Evolutionary conservation across 2,113 vertebrate species (phyloP).

Genomic region (Corydoras sp.): DNA sequence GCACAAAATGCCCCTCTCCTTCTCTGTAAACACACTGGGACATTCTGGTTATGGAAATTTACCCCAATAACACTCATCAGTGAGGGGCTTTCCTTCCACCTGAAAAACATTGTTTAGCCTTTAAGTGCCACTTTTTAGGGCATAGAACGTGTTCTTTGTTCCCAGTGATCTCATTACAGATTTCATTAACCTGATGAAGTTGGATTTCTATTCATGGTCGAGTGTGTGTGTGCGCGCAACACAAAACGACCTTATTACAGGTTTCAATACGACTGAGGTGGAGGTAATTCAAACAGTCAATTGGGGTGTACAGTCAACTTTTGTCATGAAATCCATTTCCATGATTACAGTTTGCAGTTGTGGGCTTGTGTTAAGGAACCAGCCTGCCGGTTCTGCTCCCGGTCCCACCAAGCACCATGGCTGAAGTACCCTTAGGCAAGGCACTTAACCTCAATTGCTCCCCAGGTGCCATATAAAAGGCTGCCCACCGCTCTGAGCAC

Average conservation of each 20-base stretch:
- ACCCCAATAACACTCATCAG: neutral
- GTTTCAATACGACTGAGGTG: neutral
- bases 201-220: neutral
- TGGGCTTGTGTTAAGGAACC: too few species aligned
- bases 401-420: too few species aligned
- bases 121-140: neutral
- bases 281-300: neutral
- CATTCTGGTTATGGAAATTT: neutral
- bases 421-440: too few species aligned
- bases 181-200: constrained; percentile 3
- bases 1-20: too few species aligned
- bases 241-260: neutral
- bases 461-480: too few species aligned
- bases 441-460: too few species aligned
- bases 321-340: neutral
- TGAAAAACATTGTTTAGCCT: neutral
- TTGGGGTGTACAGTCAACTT: neutral
- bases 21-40: neutral
- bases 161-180: neutral
- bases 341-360: neutral
- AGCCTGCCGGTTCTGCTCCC: too few species aligned
- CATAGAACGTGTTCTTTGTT: neutral
- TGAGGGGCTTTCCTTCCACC: neutral
- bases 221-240: neutral
- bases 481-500: too few species aligned